Base-by-base conservation (phyloP, 2,888 invertebrate genomes). In the Brenthis hecate region DNA sequence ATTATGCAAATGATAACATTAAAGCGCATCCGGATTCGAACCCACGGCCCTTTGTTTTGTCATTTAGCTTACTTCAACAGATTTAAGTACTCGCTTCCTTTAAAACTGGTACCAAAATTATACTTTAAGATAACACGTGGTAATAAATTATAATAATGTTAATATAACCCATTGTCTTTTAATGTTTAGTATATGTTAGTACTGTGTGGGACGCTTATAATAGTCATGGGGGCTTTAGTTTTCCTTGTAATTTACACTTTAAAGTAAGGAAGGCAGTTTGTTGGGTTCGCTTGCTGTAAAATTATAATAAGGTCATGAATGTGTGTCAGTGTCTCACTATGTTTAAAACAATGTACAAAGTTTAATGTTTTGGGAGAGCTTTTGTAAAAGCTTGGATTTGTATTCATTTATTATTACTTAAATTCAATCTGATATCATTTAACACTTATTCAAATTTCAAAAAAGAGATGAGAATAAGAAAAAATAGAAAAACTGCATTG, bases 131-230 rank as follows among this genome's bases (percentile, higher is more conserved):
- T 68, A 61, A 23, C 48, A 55, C 16, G 69, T 28, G 61, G 61
- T 55, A 60, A 61, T 69, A 69, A 69, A 73, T 76, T 74, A 75
- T 69, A 71, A 73, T 75, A 70, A 71, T 66, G 73, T 70, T 75
- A 75, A 76, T 73, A 68, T 70, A 62, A 58, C 65, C 75, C 74
- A 77, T 77, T 77, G 77, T 77, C 74, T 77, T 50, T 60, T 50
- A 16, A 43, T 43, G 36, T 43, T 43, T 8, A 8, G 36, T 43
- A 11, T 11, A 43, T 43, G 51, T 53, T 3, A 14, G 53, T 43
- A 16, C 43, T 36, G 53, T 36, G 54, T 54, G 51, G 53, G 51
- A n/a, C 43, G 53, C 6, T 19, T 8, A 19, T 19, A 50, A 60
- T 51, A 43, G 50, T n/a, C 36, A 23, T 43, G 23, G n/a, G 43